Base-by-base conservation (phyloP, 2,113 vertebrate genomes). In the Talpa occidentalis region DNA sequence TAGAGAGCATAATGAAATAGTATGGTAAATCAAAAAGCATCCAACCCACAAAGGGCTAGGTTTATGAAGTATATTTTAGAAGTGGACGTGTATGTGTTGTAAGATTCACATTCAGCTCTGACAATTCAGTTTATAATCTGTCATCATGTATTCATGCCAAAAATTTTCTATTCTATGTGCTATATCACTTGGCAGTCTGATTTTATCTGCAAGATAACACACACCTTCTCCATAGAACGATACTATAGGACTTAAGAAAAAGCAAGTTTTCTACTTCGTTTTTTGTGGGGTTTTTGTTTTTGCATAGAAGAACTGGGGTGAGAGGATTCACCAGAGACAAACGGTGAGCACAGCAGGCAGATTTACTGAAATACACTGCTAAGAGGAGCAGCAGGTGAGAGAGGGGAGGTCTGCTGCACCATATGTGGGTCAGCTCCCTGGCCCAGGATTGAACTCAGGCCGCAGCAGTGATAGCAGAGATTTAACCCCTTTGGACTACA, bases 91-190 rank as follows among this genome's bases (percentile, higher is more conserved):
- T 32, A 4, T 17, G 14, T 52, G n/a, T 44, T 10, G 21, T 44
- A 28, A 8, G 26, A 92, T 12, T 88, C 47, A 88, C 74, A 5
- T 67, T 88, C 42, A 79, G 16, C 35, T 94, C 76, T 62, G 11
- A 42, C 44, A 79, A 84, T 44, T 89, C 64, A 82, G n/a, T 74
- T n/a, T 90, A 40, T 37, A 89, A 89, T 70, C 0, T 91, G 76
- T 80, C 64, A 72, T 35, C 54, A 21, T 24, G 64, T 66, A 54
- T 54, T 77, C 37, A 77, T 83, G 67, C 54, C 72, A 89, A 76
- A 91, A 80, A 19, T 42, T 72, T 91, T 84, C 76, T 70, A 19
- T 54, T 59, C 37, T 70, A 74, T 67, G 30, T 66, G 82, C 24
- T 30, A 89, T 73, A 59, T 26, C 74, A 56, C 30, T 37, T 49